Percentiles rank a stretch among this genome's conserved stretches.
phyloP scores from a whole-genome alignment of 2,797 vertebrate species.

The Protosalanx chinensis region DNA sequence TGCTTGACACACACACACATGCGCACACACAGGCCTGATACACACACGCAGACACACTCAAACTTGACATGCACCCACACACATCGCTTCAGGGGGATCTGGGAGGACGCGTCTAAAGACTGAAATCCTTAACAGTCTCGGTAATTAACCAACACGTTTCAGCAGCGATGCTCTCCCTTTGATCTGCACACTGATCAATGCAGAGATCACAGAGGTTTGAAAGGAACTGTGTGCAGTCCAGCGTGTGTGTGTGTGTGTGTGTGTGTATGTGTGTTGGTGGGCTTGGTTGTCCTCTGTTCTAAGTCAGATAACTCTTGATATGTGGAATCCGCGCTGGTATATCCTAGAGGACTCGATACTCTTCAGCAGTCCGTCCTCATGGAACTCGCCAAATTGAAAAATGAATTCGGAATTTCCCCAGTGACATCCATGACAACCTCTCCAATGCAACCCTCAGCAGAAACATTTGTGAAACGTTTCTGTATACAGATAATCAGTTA shows the following conservation, averaged over 20 bases:
- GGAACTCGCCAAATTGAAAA: slow-evolving; percentile 29
- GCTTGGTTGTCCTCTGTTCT: slow-evolving; percentile 1
- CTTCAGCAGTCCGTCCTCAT: slow-evolving; percentile 5
- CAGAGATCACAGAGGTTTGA: slow-evolving; percentile 56
- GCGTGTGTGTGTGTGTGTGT: slow-evolving; percentile 1
- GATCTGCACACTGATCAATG: slow-evolving; percentile 63
- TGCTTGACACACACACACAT: too few species aligned
- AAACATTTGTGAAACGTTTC: slow-evolving; percentile 28
- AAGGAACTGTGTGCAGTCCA: slow-evolving; percentile 20
- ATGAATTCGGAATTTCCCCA: slow-evolving; percentile 42
- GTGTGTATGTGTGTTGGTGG: neutral
- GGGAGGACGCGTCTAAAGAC: slow-evolving; percentile 59
- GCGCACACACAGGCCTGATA: neutral
- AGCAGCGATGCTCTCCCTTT: slow-evolving; percentile 54
- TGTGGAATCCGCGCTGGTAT: slow-evolving; percentile 9
- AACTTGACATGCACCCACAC: too few species aligned
- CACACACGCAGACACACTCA: neutral
- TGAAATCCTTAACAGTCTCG: slow-evolving; percentile 58
- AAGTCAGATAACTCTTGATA: slow-evolving; percentile 14
- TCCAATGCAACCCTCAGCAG: slow-evolving; percentile 31
- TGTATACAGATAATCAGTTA: slow-evolving; percentile 36
- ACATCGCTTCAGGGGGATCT: neutral
- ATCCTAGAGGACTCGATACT: slow-evolving; percentile 2
- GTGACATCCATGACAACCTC: slow-evolving; percentile 22
- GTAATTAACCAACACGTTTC: slow-evolving; percentile 60